Percentiles rank a stretch among this genome's conserved stretches.
Evolutionary conservation across 2,113 vertebrate species (phyloP).

Genomic region (Fregata magnificens): DNA sequence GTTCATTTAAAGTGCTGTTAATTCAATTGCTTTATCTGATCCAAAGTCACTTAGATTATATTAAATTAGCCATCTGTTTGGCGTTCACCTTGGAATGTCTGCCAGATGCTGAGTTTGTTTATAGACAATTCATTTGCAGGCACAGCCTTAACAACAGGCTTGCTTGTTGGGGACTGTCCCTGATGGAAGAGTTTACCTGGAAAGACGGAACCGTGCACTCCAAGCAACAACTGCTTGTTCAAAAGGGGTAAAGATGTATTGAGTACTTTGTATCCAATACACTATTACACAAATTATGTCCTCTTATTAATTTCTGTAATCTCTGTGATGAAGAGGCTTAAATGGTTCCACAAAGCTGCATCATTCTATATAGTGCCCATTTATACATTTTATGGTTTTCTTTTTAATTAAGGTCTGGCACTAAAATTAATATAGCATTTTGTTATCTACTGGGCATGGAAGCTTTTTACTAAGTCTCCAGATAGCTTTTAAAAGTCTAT

Average conservation of each 20-base stretch:
- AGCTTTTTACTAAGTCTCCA: conserved; percentile 47
- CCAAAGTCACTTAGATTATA: conserved; percentile 80
- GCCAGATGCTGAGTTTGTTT: conserved; percentile 80
- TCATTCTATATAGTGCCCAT: neutral
- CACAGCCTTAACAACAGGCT: conserved; percentile 62
- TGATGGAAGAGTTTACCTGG: conserved; percentile 42
- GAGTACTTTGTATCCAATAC: neutral
- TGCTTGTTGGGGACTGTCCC: conserved; percentile 29
- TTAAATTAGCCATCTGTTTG: conserved; percentile 83
- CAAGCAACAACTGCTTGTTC: neutral
- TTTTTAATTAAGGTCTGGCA: conserved; percentile 57
- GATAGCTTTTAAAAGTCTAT: conserved; percentile 47
- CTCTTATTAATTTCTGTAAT: conserved; percentile 29
- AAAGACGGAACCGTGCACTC: neutral
- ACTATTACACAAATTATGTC: neutral
- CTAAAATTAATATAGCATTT: conserved; percentile 60
- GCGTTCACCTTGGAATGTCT: conserved; percentile 83
- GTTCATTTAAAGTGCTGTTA: conserved; percentile 73
- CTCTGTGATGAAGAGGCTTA: neutral
- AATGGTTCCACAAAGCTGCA: conserved; percentile 4
- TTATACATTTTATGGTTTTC: conserved; percentile 46
- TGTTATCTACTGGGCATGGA: conserved; percentile 39
- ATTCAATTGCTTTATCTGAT: conserved; percentile 79
- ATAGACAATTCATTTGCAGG: conserved; percentile 68
- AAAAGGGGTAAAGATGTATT: neutral